Conservation (phyloP, 1,140 invertebrate species). For the Bombus difficillimus region DNA sequence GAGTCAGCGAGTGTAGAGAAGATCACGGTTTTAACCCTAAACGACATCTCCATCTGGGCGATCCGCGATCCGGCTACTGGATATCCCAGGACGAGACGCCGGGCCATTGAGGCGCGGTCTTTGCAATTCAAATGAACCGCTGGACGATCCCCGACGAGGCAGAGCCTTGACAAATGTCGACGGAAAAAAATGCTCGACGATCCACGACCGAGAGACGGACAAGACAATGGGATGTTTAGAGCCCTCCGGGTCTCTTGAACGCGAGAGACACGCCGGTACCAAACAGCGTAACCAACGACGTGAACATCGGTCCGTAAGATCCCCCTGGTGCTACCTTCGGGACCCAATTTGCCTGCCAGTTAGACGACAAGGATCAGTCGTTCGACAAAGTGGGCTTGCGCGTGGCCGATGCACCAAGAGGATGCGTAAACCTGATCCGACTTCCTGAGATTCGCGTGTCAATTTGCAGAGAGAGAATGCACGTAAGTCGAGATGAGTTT, state of each 20-base stretch:
- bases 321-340: constrained; percentile 54
- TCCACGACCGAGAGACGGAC: constrained; percentile 65
- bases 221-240: constrained; percentile 75
- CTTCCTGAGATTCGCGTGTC: not conserved
- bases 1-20: not conserved
- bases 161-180: constrained; percentile 70
- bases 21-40: constrained; percentile 49
- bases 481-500: too few species aligned
- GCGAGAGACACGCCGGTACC: constrained; percentile 46
- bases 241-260: constrained; percentile 40
- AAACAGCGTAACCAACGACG: constrained; percentile 34
- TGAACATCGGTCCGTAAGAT: constrained; percentile 54
- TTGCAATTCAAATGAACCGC: constrained; percentile 69
- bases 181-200: constrained; percentile 53
- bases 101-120: constrained; percentile 18
- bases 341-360: constrained; percentile 68
- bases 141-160: constrained; percentile 39
- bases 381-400: constrained; percentile 59
- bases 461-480: too few species aligned
- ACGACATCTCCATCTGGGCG: constrained; percentile 61
- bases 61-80: constrained; percentile 34
- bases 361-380: constrained; percentile 61
- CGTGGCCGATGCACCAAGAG: constrained; percentile 27
- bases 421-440: constrained; percentile 53
- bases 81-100: constrained; percentile 24